A percentile compares a stretch with the other conserved stretches of the same genome.
Evolutionary conservation across 2,888 invertebrate genomes (phyloP).

Genomic region (Aphodius granarius): DNA sequence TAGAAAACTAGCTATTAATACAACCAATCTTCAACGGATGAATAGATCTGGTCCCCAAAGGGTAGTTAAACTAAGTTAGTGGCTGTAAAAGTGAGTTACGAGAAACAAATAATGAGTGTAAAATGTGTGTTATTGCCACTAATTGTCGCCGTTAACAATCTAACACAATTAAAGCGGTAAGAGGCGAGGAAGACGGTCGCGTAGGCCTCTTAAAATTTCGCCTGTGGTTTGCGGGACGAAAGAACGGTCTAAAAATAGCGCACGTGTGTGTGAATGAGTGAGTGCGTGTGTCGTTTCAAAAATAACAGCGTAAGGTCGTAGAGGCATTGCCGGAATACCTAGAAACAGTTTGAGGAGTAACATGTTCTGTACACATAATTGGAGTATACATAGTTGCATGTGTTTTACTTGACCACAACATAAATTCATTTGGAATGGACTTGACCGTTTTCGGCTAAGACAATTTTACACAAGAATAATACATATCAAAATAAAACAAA

Average conservation of each 20-base stretch:
- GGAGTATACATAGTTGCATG: no score
- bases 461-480: no score
- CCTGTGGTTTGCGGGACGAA: not conserved
- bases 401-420: no score
- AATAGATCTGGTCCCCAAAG: not conserved
- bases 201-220: not conserved
- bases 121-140: not conserved
- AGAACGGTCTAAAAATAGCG: not conserved
- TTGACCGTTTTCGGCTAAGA: no score
- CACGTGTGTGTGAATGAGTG: not conserved
- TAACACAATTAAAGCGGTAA: not conserved
- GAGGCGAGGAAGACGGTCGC: not conserved
- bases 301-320: not conserved
- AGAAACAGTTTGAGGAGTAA: not conserved
- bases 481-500: no score
- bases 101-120: not conserved
- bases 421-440: no score
- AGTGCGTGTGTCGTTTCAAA: not conserved
- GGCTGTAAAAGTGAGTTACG: not conserved
- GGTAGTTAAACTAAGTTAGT: not conserved
- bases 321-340: not conserved
- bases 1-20: no score
- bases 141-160: not conserved
- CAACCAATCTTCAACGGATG: no score
- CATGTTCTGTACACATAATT: not conserved